phyloP scores from a whole-genome alignment of 2,797 vertebrate species.

The Poeciliopsis paucimaculata region DNA sequence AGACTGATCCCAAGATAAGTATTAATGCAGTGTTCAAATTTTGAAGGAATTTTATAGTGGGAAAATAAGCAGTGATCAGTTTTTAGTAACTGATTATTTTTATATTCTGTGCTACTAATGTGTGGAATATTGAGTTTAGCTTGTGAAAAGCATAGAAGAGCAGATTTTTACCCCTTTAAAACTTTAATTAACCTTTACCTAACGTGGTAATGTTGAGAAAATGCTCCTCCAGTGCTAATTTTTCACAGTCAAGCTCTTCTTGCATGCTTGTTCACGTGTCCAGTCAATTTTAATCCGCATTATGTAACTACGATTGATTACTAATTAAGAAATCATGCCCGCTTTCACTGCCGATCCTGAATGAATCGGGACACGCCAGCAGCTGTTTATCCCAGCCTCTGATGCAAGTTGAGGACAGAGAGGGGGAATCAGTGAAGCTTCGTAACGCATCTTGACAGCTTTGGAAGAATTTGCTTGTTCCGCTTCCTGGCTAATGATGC shows the following conservation, averaged over 20 bases:
- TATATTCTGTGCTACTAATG: not conserved
- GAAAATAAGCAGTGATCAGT: not conserved
- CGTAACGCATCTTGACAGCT: slow-evolving; percentile 35
- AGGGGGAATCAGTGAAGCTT: slow-evolving; percentile 30
- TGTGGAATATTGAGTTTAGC: not conserved
- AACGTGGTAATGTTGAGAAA: slow-evolving; percentile 12
- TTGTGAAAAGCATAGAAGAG: not conserved
- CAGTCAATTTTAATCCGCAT: slow-evolving; percentile 13
- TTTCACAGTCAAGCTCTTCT: slow-evolving; percentile 22
- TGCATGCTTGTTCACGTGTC: slow-evolving; percentile 12
- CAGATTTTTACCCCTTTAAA: not conserved
- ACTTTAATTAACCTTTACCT: not conserved
- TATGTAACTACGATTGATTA: slow-evolving; percentile 65
- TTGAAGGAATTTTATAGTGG: not conserved
- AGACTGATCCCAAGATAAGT: not conserved
- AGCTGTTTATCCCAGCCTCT: slow-evolving; percentile 34
- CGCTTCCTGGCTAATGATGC: slow-evolving; percentile 26
- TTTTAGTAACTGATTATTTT: not conserved
- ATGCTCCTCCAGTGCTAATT: slow-evolving; percentile 2
- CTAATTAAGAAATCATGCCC: slow-evolving; percentile 50
- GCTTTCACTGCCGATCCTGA: slow-evolving; percentile 39
- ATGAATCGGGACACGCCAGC: slow-evolving; percentile 25
- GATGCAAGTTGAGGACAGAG: slow-evolving; percentile 23
- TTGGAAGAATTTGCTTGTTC: slow-evolving; percentile 26
- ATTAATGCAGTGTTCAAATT: not conserved